A percentile compares a stretch with the other conserved stretches of the same genome.
Evolutionary conservation across 2,888 invertebrate genomes (phyloP).

Genomic region (Trichopoda pennipes): DNA sequence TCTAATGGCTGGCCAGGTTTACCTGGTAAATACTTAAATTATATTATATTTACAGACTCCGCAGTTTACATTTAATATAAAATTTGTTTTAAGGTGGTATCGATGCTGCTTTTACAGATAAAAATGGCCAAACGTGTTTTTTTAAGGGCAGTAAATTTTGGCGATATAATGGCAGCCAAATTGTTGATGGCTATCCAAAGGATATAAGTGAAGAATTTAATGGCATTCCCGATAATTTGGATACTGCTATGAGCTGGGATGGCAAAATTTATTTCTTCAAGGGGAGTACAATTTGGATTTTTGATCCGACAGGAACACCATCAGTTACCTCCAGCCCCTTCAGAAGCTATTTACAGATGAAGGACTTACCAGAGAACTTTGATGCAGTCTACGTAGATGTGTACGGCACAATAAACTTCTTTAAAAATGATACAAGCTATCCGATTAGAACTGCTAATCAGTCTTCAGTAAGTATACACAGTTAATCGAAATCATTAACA

Average conservation of each 20-base stretch:
- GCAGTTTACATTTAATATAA: not conserved
- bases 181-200: constrained; percentile 95
- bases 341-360: constrained; percentile 87
- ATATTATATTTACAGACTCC: not conserved
- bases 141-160: constrained; percentile 97
- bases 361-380: constrained; percentile 91
- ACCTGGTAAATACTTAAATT: constrained; percentile 82
- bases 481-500: too few species aligned
- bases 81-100: constrained; percentile 83
- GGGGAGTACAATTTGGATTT: constrained; percentile 96
- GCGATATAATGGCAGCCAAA: constrained; percentile 91
- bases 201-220: constrained; percentile 95
- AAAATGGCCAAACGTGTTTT: constrained; percentile 98
- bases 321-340: constrained; percentile 93
- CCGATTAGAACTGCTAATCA: constrained; percentile 93
- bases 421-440: constrained; percentile 94
- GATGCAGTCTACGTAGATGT: constrained; percentile 95
- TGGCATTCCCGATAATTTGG: constrained; percentile 94
- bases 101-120: constrained; percentile 96
- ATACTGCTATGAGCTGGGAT: constrained; percentile 97
- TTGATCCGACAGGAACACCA: constrained; percentile 92
- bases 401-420: constrained; percentile 98
- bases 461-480: constrained; percentile 87
- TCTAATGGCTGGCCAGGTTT: constrained; percentile 90
- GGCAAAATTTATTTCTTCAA: constrained; percentile 98